Evolutionary conservation across 2,888 invertebrate species (phyloP).

Genomic region (Cephus runcator): DNA sequence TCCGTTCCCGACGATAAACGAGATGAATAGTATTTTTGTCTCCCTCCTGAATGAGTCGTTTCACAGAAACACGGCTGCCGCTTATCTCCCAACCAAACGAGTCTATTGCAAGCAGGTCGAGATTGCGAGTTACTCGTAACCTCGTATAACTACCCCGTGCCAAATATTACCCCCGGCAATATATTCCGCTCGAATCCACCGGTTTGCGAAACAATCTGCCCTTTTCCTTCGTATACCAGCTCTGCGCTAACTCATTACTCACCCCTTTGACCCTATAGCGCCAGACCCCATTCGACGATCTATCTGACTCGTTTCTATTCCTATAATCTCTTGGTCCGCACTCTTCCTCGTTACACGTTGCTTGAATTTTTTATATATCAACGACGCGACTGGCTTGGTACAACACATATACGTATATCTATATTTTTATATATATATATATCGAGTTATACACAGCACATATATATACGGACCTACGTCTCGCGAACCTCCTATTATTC

Average conservation of each 20-base stretch:
- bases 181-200: neutral
- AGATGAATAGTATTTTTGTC: constrained; percentile 44
- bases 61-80: neutral
- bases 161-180: neutral
- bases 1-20: constrained; percentile 32
- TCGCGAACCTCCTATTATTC: neutral
- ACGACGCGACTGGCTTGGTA: neutral
- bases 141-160: neutral
- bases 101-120: neutral
- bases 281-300: neutral
- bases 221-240: neutral
- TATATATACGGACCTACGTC: neutral
- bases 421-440: neutral
- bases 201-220: neutral
- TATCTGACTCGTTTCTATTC: neutral
- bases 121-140: neutral
- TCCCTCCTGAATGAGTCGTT: neutral
- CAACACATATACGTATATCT: neutral
- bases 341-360: neutral
- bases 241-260: neutral
- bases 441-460: neutral
- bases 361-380: neutral
- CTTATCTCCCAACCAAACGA: neutral
- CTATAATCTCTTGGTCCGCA: neutral
- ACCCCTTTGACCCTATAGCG: neutral